Evolutionary conservation across 2,888 invertebrate genomes (phyloP), one percentile per base, ranked within the genome.

Genomic region (Drosophila aldrichi): DNA sequence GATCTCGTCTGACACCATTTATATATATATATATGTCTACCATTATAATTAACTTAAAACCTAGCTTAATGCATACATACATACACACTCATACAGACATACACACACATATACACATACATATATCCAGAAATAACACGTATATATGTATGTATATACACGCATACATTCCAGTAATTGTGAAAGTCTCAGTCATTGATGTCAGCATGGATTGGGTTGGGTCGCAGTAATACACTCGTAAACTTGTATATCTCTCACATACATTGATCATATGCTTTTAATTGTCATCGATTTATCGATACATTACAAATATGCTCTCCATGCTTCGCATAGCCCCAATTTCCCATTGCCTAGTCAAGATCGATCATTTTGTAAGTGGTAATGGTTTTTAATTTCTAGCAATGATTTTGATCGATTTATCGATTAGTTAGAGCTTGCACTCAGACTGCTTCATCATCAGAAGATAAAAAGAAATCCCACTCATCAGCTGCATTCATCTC

Each of bases 1-100:
- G 72, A 79, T 64, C 67, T 79, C 66, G 70, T 76, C 80, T 79
- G 74, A 60, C 81, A 74, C 74, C 55, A 68, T 34, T 16, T 52
- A 32, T 32, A 43, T 20, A 16, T 22, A 66, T 69, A 55, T 75
- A 63, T 75, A 68, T 74, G 56, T 74, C 61, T 80, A 46, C 44
- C 75, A 59, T 72, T 68, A 68, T 36, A 43, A 70, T 58, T 75
- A 75, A 58, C 61, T 56, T 20, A 18, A 59, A 38, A 51, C 9
- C n/a, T 75, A 66, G 68, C 22, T 74, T 54, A 38, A 74, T 38
- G 43, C 57, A 38, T 36, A 52, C 52, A 52, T n/a, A 52, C 14
- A 51, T 34, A 32, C 32, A 32, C 2, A 9, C 2, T 8, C 9
- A 32, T 9, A 49, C n/a, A 32, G 1, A 29, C 3, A 34, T 3